These are phyloP conservation scores for Hyperoplus immaculatus DNA, from an alignment of 2,797 vertebrate genomes.

Conservation along the genomic window DNA sequence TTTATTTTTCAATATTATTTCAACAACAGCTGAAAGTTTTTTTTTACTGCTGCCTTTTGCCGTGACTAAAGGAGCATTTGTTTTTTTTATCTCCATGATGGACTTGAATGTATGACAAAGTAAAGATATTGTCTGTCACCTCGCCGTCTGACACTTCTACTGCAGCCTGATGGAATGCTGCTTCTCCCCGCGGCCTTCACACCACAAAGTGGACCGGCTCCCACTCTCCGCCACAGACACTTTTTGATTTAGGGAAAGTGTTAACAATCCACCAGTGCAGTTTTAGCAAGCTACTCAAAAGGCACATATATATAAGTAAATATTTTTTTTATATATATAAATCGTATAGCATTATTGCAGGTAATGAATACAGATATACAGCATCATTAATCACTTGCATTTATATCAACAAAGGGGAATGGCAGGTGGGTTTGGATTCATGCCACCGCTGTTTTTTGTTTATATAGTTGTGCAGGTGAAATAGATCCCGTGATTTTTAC, in stretches of 20 bases:
- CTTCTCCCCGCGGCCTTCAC: constrained; percentile 42
- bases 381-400: not conserved
- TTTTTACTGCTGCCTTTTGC: constrained; percentile 8
- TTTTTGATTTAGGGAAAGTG: not conserved
- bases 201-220: constrained; percentile 16
- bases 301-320: not conserved
- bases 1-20: constrained; percentile 26
- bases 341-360: not conserved
- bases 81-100: not conserved
- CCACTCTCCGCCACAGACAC: not conserved
- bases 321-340: not conserved
- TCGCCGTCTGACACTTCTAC: constrained; percentile 55
- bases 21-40: constrained; percentile 25
- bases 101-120: constrained; percentile 7
- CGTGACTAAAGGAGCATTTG: constrained; percentile 22
- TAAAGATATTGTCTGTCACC: constrained; percentile 39
- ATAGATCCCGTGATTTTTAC: constrained; percentile 9
- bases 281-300: not conserved
- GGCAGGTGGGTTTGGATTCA: not conserved
- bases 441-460: not conserved
- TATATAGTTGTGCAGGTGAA: constrained; percentile 7
- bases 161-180: constrained; percentile 34
- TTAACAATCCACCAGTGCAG: not conserved
- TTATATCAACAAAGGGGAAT: not conserved
- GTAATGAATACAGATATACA: not conserved